Evolutionary conservation across 2,888 invertebrate species (phyloP).

Genomic region (Ephialtes manifestator): DNA sequence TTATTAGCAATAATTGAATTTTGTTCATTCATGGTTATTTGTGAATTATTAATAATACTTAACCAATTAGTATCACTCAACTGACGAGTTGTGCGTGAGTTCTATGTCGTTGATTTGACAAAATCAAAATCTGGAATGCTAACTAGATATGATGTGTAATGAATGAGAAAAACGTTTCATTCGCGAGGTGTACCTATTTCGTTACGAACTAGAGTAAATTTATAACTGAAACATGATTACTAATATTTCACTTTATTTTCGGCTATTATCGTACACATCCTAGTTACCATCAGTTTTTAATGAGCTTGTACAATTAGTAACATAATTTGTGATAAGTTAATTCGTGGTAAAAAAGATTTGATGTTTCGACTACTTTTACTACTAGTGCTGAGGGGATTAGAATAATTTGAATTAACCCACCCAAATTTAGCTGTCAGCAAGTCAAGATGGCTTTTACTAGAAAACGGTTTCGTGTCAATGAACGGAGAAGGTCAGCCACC

Average conservation of each 20-base stretch:
- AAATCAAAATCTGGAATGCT: neutral
- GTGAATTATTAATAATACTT: neutral
- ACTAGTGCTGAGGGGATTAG: neutral
- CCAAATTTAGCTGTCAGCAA: neutral
- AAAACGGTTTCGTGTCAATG: neutral
- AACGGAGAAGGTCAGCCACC: slow-evolving; percentile 4
- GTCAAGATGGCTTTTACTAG: neutral
- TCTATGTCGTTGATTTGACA: neutral
- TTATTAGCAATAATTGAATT: too few relatives aligned
- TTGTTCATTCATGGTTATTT: too few relatives aligned
- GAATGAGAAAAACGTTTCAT: too few relatives aligned
- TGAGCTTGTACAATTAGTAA: neutral
- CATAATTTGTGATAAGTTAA: neutral
- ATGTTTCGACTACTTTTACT: neutral
- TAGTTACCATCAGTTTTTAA: too few relatives aligned
- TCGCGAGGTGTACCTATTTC: too few relatives aligned
- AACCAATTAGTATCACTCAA: neutral
- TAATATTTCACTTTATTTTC: too few relatives aligned
- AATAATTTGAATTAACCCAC: neutral
- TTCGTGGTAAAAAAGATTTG: neutral
- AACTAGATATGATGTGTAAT: too few relatives aligned
- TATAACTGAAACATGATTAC: too few relatives aligned
- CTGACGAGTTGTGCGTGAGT: neutral
- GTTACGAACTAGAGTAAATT: too few relatives aligned
- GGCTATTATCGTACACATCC: too few relatives aligned